Percentiles rank a stretch among this genome's conserved stretches.
Conservation (phyloP, 2,797 vertebrate genomes). For the Hyperoplus immaculatus region DNA sequence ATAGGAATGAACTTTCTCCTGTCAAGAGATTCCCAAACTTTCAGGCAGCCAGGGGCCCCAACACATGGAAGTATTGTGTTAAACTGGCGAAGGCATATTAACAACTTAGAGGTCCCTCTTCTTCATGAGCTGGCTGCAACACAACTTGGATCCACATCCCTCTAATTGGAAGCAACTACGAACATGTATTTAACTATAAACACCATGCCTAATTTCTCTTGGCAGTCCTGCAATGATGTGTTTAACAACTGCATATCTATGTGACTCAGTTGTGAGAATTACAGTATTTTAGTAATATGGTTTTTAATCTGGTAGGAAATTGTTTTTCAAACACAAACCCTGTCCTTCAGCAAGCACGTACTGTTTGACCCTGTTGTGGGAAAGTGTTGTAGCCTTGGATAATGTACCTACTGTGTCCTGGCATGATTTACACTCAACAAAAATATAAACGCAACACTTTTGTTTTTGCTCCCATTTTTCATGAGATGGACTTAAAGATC, state of each 20-base stretch:
- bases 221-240: background rate
- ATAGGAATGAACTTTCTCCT: background rate
- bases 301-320: too few species aligned
- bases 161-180: background rate
- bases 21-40: background rate
- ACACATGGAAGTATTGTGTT: background rate
- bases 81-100: background rate
- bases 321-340: background rate
- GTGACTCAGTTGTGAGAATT: background rate
- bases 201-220: background rate
- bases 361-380: background rate
- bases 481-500: too few species aligned
- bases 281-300: too few species aligned
- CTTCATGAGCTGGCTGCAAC: background rate
- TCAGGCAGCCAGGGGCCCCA: background rate
- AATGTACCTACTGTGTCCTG: background rate
- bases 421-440: too few species aligned
- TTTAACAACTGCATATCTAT: background rate
- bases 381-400: background rate
- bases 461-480: too few species aligned
- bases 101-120: background rate
- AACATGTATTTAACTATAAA: background rate
- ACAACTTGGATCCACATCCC: background rate
- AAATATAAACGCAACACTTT: too few species aligned
- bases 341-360: background rate